Conservation (phyloP, 2,113 vertebrate species). For the Hiodon alosoides region DNA sequence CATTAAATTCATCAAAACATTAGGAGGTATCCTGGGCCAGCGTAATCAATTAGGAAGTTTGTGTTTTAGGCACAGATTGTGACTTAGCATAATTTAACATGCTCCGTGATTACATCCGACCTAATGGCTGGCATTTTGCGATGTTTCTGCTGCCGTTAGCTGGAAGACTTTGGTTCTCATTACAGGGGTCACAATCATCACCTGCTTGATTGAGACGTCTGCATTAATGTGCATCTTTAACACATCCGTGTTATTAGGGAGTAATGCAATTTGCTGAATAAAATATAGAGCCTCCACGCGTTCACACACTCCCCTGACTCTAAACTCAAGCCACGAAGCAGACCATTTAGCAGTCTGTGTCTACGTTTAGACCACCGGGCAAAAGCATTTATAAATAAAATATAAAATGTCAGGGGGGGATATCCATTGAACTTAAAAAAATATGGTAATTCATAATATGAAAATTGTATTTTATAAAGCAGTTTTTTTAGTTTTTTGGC, state of each 20-base stretch:
- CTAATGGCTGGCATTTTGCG: constrained; percentile 8
- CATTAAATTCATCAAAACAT: constrained; percentile 21
- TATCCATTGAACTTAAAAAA: no score
- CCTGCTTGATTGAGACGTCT: constrained; percentile 28
- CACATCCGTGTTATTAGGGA: constrained; percentile 14
- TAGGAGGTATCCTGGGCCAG: constrained; percentile 17
- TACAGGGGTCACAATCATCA: constrained; percentile 24
- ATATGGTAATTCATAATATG: no score
- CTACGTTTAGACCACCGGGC: background rate
- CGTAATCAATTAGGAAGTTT: constrained; percentile 28
- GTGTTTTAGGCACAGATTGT: constrained; percentile 33
- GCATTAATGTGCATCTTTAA: constrained; percentile 12
- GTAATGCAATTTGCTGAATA: constrained; percentile 8
- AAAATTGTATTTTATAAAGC: no score
- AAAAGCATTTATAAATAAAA: background rate
- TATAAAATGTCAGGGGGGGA: no score
- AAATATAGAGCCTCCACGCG: background rate
- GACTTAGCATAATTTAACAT: constrained; percentile 33
- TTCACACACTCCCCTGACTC: background rate
- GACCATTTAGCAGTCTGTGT: background rate
- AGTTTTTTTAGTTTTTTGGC: no score
- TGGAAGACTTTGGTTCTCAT: constrained; percentile 28
- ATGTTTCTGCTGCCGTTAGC: constrained; percentile 20
- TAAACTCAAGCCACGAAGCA: background rate
- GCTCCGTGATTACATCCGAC: constrained; percentile 25